These are phyloP conservation scores for Erinaceus europaeus DNA, from an alignment of 2,113 vertebrate species.

Conservation along the genomic window DNA sequence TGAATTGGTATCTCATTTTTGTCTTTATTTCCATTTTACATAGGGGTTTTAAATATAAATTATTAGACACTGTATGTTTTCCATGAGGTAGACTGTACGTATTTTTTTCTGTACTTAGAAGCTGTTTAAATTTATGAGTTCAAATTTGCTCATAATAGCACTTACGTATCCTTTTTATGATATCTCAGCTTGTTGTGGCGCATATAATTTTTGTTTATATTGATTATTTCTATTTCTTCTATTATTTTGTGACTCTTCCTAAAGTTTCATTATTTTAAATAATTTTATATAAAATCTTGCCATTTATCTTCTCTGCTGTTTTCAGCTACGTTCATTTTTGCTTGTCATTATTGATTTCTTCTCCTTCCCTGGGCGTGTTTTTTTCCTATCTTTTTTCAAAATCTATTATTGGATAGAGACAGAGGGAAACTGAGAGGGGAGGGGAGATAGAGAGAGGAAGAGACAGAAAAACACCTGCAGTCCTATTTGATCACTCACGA, in stretches of 20 bases:
- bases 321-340: background rate
- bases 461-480: no score
- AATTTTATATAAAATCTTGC: background rate
- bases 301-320: background rate
- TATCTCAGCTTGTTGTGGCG: background rate
- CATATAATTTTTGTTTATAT: background rate
- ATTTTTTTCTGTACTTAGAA: no score
- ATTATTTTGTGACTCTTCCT: background rate
- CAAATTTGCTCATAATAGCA: background rate
- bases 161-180: background rate
- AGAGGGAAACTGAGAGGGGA: no score
- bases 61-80: no score
- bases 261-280: background rate
- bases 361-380: background rate
- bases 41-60: background rate
- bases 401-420: no score
- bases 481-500: no score
- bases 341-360: background rate
- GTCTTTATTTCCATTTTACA: no score
- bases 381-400: no score
- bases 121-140: background rate
- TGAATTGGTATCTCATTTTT: no score
- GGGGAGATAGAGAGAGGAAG: no score
- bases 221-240: background rate
- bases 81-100: no score